Evolutionary conservation across 2,113 vertebrate species (phyloP).

Genomic region (Piaya cayana): DNA sequence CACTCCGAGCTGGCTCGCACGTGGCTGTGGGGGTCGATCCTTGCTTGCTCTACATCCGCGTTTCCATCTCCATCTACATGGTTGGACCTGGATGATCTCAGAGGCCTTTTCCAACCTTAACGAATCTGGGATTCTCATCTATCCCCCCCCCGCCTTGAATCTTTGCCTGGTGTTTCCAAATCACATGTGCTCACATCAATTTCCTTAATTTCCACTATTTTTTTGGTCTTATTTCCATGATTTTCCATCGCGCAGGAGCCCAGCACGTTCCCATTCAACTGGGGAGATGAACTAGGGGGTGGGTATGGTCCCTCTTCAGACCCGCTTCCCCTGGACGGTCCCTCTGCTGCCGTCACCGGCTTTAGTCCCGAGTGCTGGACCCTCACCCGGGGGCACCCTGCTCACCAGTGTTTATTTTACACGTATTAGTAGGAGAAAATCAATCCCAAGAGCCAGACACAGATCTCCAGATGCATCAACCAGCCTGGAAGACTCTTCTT

Average conservation of each 20-base stretch:
- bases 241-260: neutral
- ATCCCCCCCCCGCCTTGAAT: neutral
- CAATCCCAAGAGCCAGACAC: neutral
- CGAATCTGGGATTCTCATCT: no score
- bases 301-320: neutral
- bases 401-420: neutral
- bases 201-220: neutral
- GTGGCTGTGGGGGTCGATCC: fast-evolving
- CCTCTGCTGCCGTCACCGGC: neutral
- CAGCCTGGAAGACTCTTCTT: neutral
- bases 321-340: neutral
- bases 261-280: neutral
- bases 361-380: neutral
- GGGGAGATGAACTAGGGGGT: neutral
- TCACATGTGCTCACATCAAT: neutral
- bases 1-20: neutral
- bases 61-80: neutral
- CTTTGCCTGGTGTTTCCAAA: neutral
- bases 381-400: neutral
- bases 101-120: no score
- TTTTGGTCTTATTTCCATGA: neutral
- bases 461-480: neutral
- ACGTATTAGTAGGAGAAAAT: fast-evolving
- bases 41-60: fast-evolving
- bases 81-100: no score